Evolutionary conservation across 1,140 invertebrate genomes (phyloP).

Genomic region (Cardiocondyla obscurior): DNA sequence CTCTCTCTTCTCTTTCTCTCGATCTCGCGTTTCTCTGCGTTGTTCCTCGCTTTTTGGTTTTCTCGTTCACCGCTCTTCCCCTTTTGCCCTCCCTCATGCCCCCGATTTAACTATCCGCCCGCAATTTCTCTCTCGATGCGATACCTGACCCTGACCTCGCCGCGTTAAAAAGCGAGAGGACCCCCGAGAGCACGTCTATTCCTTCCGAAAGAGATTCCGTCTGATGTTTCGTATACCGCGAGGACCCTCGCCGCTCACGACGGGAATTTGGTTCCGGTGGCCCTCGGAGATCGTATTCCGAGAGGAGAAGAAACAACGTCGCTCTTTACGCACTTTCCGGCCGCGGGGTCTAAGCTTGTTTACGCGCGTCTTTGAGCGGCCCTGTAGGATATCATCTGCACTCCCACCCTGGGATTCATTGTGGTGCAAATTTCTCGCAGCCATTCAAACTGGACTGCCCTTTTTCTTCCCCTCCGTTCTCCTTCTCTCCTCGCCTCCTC

Average conservation of each 20-base stretch:
- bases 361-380: background rate
- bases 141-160: background rate
- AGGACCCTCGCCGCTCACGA: background rate
- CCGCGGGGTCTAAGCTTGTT: background rate
- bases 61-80: constrained; percentile 2
- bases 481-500: background rate
- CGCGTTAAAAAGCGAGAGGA: background rate
- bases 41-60: background rate
- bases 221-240: background rate
- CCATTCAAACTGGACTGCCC: background rate
- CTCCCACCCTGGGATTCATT: background rate
- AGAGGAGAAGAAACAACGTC: background rate
- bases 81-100: background rate
- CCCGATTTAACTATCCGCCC: too few relatives aligned
- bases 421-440: background rate
- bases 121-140: background rate
- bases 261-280: background rate
- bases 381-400: background rate
- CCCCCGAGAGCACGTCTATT: background rate
- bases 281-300: background rate
- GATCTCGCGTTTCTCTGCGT: background rate
- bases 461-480: background rate
- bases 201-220: background rate
- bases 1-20: constrained; percentile 11
- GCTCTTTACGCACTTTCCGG: background rate